These are phyloP conservation scores for Diarsia mendica DNA, from an alignment of 2,888 invertebrate species.

Conservation along the genomic window DNA sequence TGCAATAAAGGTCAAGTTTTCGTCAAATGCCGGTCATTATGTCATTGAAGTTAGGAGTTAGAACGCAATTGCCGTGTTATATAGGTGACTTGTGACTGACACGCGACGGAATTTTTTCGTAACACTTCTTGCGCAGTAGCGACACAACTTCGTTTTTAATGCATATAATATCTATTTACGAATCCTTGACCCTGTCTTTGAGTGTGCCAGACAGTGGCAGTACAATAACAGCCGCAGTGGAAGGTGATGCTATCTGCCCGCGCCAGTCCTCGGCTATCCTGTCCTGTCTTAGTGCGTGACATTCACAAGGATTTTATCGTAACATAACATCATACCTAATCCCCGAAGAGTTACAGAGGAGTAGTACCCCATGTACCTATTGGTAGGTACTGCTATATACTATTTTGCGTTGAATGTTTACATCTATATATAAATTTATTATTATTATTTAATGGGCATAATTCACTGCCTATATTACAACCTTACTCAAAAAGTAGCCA, in stretches of 20 bases:
- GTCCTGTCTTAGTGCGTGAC: not conserved
- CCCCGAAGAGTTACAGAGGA: not conserved
- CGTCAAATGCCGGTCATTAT: slow-evolving; percentile 40
- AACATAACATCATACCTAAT: not conserved
- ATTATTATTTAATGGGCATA: too few species aligned
- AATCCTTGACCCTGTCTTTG: not conserved
- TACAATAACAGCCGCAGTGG: not conserved
- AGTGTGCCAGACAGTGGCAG: not conserved
- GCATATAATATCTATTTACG: not conserved
- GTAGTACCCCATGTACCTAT: not conserved
- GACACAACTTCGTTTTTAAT: too few species aligned
- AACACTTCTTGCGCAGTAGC: not conserved
- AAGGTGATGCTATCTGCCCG: not conserved
- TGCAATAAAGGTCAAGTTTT: slow-evolving; percentile 54
- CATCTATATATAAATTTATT: too few species aligned
- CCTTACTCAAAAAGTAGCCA: not conserved
- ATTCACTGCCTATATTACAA: not conserved
- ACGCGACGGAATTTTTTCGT: not conserved
- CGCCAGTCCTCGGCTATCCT: not conserved
- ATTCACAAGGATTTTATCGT: not conserved
- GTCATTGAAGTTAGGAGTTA: slow-evolving; percentile 2
- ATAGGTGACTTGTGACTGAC: too few species aligned
- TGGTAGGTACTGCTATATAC: not conserved
- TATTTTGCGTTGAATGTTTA: not conserved
- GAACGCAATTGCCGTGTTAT: slow-evolving; percentile 26